These are phyloP conservation scores for Drosophila imparisetae DNA, from an alignment of 2,888 invertebrate species.

Conservation along the genomic window DNA sequence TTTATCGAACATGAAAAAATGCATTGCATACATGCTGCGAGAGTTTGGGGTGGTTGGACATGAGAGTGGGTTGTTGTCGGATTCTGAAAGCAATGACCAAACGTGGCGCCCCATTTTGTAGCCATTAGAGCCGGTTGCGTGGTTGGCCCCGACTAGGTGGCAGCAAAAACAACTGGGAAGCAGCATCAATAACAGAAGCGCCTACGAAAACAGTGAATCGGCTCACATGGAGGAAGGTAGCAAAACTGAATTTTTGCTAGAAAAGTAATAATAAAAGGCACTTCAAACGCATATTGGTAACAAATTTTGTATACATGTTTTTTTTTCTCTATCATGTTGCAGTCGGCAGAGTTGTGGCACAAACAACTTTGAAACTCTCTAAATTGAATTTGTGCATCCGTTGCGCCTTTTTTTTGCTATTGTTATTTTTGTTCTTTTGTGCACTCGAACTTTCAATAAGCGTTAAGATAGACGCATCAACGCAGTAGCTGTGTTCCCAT, in stretches of 20 bases:
- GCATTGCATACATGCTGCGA: constrained; percentile 53
- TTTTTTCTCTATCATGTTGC: constrained; percentile 2
- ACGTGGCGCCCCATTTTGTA: constrained; percentile 65
- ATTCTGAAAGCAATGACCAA: constrained; percentile 40
- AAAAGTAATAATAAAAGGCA: constrained; percentile 47
- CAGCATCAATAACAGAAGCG: constrained; percentile 43
- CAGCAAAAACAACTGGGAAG: constrained; percentile 39
- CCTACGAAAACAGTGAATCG: constrained; percentile 23
- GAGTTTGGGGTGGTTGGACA: neutral
- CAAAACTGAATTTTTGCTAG: constrained; percentile 9
- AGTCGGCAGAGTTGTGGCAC: constrained; percentile 19
- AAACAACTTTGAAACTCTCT: constrained; percentile 49
- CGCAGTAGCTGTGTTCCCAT: constrained; percentile 13
- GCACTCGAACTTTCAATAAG: constrained; percentile 47
- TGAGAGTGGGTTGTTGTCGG: neutral
- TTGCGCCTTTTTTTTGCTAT: constrained; percentile 17
- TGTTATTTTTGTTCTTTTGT: constrained; percentile 17
- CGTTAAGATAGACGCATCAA: constrained; percentile 30
- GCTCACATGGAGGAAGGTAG: constrained; percentile 15
- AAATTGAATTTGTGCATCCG: constrained; percentile 60
- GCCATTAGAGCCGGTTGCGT: constrained; percentile 61
- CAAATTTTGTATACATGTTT: constrained; percentile 16
- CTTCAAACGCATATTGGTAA: constrained; percentile 45
- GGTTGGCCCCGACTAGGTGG: constrained; percentile 10
- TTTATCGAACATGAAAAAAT: constrained; percentile 74